A percentile compares a stretch with the other conserved stretches of the same genome.
Evolutionary conservation across 2,888 invertebrate species (phyloP).

Genomic region (Galerucella calmariensis): DNA sequence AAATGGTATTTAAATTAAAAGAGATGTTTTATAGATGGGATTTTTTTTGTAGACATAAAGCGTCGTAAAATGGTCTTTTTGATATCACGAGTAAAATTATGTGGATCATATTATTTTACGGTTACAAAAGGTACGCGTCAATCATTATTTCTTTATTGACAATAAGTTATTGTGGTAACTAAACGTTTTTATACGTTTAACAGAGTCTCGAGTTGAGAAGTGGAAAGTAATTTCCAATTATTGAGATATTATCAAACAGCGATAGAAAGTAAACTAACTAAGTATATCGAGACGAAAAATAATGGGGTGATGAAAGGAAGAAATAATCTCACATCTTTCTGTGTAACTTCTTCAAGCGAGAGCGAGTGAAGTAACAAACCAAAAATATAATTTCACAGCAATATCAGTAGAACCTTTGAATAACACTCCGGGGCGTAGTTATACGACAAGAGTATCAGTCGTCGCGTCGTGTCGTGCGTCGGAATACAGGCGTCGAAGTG

Average conservation of each 20-base stretch:
- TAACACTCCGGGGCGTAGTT: background rate
- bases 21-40: slow-evolving; percentile 27
- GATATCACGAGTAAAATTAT: slow-evolving; percentile 7
- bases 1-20: slow-evolving; percentile 31
- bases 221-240: too few relatives aligned
- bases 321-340: background rate
- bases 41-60: background rate
- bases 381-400: slow-evolving; percentile 1
- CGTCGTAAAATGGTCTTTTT: slow-evolving; percentile 11
- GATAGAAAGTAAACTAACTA: too few relatives aligned
- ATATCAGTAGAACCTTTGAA: background rate
- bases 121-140: background rate
- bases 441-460: slow-evolving; percentile 4
- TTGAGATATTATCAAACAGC: too few relatives aligned
- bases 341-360: background rate
- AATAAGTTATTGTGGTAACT: background rate
- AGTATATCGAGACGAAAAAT: too few relatives aligned
- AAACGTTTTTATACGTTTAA: background rate
- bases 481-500: background rate
- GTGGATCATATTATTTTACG: slow-evolving; percentile 8
- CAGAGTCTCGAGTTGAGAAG: background rate
- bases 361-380: background rate
- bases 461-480: slow-evolving; percentile 1
- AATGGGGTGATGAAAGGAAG: too few relatives aligned
- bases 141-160: background rate